Percentiles rank a stretch among this genome's conserved stretches.
These are phyloP conservation scores for Oreohelix idahoensis DNA, from an alignment of 1,140 invertebrate species.

Conservation along the genomic window DNA sequence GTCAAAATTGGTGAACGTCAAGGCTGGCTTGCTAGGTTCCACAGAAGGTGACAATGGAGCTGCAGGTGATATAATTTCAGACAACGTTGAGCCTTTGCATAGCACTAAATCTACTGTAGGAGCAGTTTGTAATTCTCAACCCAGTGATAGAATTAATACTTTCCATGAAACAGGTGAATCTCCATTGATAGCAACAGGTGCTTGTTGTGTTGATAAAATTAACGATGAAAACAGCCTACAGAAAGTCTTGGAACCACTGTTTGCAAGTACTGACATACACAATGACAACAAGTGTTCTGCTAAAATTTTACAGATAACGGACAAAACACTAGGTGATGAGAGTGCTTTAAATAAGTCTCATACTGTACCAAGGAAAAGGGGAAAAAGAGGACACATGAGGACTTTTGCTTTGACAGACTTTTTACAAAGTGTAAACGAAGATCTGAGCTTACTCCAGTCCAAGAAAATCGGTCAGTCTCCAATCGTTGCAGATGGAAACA, in stretches of 20 bases:
- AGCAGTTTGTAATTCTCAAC: not conserved
- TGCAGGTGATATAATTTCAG: not conserved
- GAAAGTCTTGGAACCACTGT: not conserved
- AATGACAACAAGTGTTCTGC: not conserved
- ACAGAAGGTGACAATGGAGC: not conserved
- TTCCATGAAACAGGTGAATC: not conserved
- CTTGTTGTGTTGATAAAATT: not conserved
- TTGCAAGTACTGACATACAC: not conserved
- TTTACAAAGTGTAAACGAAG: conserved; percentile 1
- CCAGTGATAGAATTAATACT: not conserved
- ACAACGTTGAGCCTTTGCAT: not conserved
- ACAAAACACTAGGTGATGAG: not conserved
- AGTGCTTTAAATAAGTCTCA: not conserved
- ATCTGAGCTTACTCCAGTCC: not conserved
- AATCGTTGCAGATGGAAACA: not conserved
- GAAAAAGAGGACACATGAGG: not conserved
- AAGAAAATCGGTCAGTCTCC: not conserved
- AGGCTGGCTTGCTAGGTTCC: not conserved
- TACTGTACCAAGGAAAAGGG: not conserved
- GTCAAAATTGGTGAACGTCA: not conserved
- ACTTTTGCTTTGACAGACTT: conserved; percentile 19
- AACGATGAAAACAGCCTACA: not conserved
- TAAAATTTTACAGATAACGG: not conserved
- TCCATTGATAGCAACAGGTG: not conserved
- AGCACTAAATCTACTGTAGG: not conserved